Evolutionary conservation across 2,113 vertebrate genomes (phyloP).

Genomic region (Aegithalos caudatus): DNA sequence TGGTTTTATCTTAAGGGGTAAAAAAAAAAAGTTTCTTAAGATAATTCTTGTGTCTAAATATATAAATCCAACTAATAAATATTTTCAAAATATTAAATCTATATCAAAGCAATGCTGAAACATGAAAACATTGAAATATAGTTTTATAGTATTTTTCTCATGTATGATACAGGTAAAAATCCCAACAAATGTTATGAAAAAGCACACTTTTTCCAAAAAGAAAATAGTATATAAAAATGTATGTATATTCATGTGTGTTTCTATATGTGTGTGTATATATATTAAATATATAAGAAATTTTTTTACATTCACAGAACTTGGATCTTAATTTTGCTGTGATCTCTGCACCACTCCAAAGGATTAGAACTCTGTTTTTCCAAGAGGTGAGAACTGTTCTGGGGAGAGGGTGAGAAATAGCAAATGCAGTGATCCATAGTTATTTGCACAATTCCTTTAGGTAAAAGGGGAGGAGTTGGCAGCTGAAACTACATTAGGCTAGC

Average conservation of each 20-base stretch:
- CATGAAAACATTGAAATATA: not conserved
- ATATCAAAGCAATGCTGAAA: not conserved
- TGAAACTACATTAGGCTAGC: not conserved
- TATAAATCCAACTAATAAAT: not conserved
- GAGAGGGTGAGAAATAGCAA: not conserved
- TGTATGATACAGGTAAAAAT: not conserved
- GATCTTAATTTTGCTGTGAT: not conserved
- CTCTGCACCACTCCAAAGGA: not conserved
- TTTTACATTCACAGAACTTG: not conserved
- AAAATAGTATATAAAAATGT: not conserved
- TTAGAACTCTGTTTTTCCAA: not conserved
- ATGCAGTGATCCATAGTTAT: not conserved
- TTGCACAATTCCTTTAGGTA: not conserved
- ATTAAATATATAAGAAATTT: not conserved
- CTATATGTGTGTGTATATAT: rapidly evolving
- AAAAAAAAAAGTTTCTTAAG: not conserved
- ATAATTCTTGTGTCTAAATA: not conserved
- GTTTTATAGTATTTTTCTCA: not conserved
- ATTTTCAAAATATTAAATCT: not conserved
- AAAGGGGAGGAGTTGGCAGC: not conserved
- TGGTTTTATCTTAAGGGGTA: not conserved
- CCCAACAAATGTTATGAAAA: not conserved
- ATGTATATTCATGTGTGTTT: rapidly evolving
- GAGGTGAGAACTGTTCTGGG: not conserved
- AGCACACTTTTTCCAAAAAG: rapidly evolving